Percentiles rank a stretch among this genome's conserved stretches.
phyloP scores from a whole-genome alignment of 2,113 vertebrate species.

The Rhizomys pruinosus region DNA sequence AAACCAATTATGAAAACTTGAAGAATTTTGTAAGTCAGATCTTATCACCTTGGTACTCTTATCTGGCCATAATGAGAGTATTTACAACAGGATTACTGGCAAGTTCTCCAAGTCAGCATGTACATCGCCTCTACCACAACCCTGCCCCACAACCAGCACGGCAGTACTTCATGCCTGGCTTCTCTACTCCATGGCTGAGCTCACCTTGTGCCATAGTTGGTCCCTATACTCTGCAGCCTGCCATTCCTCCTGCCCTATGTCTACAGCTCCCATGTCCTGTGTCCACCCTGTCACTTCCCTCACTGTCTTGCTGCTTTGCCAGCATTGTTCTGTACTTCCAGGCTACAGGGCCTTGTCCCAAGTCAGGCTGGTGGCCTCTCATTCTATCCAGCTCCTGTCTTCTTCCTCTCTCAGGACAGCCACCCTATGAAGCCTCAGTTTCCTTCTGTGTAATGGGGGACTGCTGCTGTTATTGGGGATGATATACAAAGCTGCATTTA shows the following conservation, averaged over 20 bases:
- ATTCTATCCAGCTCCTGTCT: background rate
- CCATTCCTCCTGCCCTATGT: background rate
- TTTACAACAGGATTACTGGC: background rate
- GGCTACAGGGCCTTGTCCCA: background rate
- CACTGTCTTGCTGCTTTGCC: no score
- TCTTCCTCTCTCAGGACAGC: background rate
- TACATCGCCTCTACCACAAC: rapidly evolving
- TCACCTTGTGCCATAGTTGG: background rate
- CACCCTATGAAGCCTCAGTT: background rate
- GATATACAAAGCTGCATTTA: background rate
- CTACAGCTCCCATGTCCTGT: background rate
- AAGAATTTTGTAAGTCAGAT: background rate
- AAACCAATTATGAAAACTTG: background rate
- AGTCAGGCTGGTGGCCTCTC: background rate
- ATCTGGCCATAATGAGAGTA: background rate
- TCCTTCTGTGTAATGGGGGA: background rate
- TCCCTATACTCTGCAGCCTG: no score
- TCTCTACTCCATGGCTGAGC: background rate
- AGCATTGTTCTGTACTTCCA: background rate
- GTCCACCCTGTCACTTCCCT: background rate
- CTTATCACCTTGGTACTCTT: background rate
- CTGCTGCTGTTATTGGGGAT: background rate
- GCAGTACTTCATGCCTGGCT: background rate
- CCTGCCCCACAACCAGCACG: background rate
- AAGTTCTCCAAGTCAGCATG: background rate